Evolutionary conservation across 2,113 vertebrate genomes (phyloP).

Genomic region (Prolemur simus): DNA sequence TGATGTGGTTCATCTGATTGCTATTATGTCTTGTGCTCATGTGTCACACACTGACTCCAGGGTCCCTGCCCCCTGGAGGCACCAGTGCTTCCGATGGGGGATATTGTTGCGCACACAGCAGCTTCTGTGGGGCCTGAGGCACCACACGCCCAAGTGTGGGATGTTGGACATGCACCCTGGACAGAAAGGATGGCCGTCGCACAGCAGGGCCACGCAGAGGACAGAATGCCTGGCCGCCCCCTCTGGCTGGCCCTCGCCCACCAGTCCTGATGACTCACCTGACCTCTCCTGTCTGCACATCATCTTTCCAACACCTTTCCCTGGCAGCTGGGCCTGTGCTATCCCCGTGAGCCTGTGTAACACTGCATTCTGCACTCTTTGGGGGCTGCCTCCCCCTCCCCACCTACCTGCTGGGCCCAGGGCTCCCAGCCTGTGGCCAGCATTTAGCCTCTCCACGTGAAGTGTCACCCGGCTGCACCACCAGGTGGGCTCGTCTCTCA

Average conservation of each 20-base stretch:
- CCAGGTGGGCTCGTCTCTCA: neutral
- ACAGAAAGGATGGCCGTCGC: neutral
- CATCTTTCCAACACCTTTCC: neutral
- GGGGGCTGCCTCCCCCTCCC: neutral
- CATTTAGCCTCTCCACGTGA: neutral
- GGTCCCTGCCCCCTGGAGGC: neutral
- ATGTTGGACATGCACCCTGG: neutral
- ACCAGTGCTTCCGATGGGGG: neutral
- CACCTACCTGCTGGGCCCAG: neutral
- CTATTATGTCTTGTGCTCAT: neutral
- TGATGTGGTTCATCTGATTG: neutral
- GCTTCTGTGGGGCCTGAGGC: neutral
- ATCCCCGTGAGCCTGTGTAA: neutral
- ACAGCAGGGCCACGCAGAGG: accelerated
- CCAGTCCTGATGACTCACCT: neutral
- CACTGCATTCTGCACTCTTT: neutral
- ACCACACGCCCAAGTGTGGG: neutral
- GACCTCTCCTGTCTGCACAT: neutral
- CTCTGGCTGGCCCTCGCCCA: neutral
- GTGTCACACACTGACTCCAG: neutral
- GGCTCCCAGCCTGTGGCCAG: neutral
- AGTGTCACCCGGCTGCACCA: neutral
- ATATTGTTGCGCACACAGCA: neutral
- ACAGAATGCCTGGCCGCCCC: neutral
- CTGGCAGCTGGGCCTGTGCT: neutral